Percentiles rank a stretch among this genome's conserved stretches.
Conservation (phyloP, 1,140 invertebrate genomes). For the Bombus impatiens region DNA sequence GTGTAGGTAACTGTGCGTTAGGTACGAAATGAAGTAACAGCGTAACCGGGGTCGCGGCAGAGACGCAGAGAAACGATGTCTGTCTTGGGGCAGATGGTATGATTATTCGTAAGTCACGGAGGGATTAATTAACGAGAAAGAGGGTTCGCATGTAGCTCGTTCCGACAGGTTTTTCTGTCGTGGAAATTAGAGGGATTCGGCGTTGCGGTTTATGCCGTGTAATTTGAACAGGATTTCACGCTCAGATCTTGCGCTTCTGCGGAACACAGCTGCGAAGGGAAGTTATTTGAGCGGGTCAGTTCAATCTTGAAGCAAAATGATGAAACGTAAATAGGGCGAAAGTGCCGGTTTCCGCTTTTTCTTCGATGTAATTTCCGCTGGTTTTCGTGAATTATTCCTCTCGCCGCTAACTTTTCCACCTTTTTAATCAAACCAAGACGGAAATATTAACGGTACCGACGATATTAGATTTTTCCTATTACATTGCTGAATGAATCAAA, state of each 20-base stretch:
- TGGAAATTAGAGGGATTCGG: neutral
- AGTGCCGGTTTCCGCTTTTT: neutral
- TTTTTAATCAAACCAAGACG: no score
- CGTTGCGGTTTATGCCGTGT: neutral
- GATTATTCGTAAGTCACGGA: conserved; percentile 20
- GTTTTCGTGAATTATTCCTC: no score
- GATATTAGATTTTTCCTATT: no score
- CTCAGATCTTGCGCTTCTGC: neutral
- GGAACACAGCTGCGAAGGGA: neutral
- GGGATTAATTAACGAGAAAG: conserved; percentile 37
- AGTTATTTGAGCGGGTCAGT: neutral
- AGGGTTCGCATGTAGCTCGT: conserved; percentile 31
- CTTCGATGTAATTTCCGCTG: no score
- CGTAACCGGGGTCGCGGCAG: neutral
- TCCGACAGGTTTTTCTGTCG: conserved; percentile 11
- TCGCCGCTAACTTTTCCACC: no score
- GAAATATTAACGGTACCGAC: no score
- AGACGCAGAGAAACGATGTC: neutral
- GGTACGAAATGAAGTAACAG: neutral
- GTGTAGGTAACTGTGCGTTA: neutral
- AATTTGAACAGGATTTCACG: conserved; percentile 11
- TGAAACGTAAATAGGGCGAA: neutral
- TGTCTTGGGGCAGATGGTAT: neutral
- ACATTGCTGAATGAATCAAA: no score
- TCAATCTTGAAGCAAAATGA: neutral